Evolutionary conservation across 1,140 invertebrate species (phyloP).

Genomic region (Zaprionus taronus): DNA sequence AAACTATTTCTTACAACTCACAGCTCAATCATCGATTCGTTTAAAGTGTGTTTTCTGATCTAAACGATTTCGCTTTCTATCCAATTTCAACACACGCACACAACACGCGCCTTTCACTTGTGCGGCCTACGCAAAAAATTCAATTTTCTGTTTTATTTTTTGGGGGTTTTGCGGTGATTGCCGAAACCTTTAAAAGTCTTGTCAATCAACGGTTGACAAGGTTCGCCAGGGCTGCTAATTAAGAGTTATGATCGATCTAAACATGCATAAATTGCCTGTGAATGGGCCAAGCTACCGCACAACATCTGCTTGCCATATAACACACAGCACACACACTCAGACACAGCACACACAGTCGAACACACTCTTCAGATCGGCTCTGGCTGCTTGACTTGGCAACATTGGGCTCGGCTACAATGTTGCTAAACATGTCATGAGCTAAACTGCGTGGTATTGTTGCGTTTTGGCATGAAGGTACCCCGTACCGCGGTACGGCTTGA

Average conservation of each 20-base stretch:
- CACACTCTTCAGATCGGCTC: constrained; percentile 11
- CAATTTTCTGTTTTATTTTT: constrained; percentile 30
- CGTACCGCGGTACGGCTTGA: not conserved
- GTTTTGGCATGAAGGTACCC: not conserved
- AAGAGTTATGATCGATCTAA: constrained; percentile 78
- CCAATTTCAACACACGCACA: constrained; percentile 13
- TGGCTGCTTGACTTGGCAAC: constrained; percentile 47
- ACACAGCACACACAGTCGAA: not conserved
- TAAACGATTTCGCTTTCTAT: constrained; percentile 24
- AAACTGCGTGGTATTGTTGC: constrained; percentile 64
- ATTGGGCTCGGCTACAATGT: constrained; percentile 60
- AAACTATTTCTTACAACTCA: not conserved
- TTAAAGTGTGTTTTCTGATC: not conserved
- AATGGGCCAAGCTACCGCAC: constrained; percentile 42
- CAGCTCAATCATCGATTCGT: not conserved
- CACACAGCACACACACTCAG: constrained; percentile 24
- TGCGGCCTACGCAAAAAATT: constrained; percentile 65
- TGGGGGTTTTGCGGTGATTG: constrained; percentile 53
- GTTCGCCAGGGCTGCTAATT: constrained; percentile 70
- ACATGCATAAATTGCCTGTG: constrained; percentile 71
- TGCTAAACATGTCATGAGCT: constrained; percentile 69
- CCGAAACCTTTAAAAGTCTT: constrained; percentile 76
- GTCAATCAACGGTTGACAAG: constrained; percentile 81
- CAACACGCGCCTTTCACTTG: constrained; percentile 65
- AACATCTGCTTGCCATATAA: constrained; percentile 49